Base-by-base conservation (phyloP, 2,888 invertebrate genomes). In the Caenorhabditis sp. region DNA sequence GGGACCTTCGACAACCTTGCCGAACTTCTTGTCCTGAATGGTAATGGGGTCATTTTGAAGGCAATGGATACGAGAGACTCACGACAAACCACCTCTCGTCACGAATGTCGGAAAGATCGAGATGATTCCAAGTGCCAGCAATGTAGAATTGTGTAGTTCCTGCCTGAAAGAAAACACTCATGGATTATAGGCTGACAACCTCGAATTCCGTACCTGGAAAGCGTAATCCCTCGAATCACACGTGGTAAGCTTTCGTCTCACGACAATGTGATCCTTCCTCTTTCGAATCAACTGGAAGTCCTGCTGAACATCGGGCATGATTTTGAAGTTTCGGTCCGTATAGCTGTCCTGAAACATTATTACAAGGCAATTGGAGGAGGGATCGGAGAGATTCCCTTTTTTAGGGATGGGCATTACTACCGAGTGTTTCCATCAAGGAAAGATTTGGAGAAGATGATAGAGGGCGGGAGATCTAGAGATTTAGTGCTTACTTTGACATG, bases 61-160 rank as follows among this genome's bases (percentile, higher is more conserved):
- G 17, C 4, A 39, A 32, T 17, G 13, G 13, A 7, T 4, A 27
- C n/a, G 24, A 17, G 30, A 15, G n/a, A 6, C 32, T 30, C 45
- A 65, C 66, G 55, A 56, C 26, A 15, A 24, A 7, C 66, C 68
- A 73, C 26, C 46, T 41, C 30, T 63, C 37, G 20, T 75, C 62
- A 15, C 55, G 41, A 13, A 71, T 59, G 20, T 66, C 62, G 6
- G 8, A 15, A 26, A 72, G 22, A n/a, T 52, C 32, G 3, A n/a
- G 15, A 37, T 27, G 13, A 17, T 35, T 59, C 59, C 55, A 77
- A 1, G 74, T 26, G 4, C 66, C 81, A 15, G 78, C 73, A 35
- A 81, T 72, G 22, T 90, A 63, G 26, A 91, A 82, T 68, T 90
- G 90, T 0, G 90, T 90, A 0, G 91, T 91, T 17, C 91, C 91